phyloP scores from a whole-genome alignment of 2,797 vertebrate species.

The Tapirus indicus region DNA sequence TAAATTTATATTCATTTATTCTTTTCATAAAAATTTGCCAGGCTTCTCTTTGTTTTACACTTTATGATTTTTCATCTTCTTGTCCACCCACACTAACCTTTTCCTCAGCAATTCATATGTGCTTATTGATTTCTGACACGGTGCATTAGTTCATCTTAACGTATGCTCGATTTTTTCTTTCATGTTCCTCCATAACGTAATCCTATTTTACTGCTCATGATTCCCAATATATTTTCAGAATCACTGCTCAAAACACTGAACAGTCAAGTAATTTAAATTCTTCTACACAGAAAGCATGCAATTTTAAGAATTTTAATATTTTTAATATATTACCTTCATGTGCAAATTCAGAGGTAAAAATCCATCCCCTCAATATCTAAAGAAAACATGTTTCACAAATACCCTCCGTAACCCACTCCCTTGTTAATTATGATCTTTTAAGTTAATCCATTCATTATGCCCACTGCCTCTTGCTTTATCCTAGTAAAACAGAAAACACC shows the following conservation, averaged over 20 bases:
- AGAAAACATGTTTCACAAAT: neutral
- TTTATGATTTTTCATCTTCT: neutral
- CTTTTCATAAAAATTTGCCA: slow-evolving; percentile 56
- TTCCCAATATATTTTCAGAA: slow-evolving; percentile 50
- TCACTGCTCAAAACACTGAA: slow-evolving; percentile 29
- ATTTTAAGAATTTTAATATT: slow-evolving; percentile 35
- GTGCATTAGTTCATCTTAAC: neutral
- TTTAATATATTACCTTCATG: slow-evolving; percentile 27
- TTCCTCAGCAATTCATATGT: neutral
- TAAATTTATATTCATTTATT: slow-evolving; percentile 66
- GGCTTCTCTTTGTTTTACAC: neutral
- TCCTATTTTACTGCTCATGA: slow-evolving; percentile 10
- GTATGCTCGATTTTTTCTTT: neutral
- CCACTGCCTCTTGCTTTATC: neutral
- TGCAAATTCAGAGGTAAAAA: slow-evolving; percentile 33
- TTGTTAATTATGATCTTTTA: neutral
- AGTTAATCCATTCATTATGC: neutral
- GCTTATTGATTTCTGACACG: neutral
- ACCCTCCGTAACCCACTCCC: neutral
- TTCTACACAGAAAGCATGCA: slow-evolving; percentile 15
- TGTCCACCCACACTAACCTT: slow-evolving; percentile 40
- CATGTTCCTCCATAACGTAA: neutral
- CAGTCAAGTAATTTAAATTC: slow-evolving; percentile 48
- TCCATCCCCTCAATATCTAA: neutral
- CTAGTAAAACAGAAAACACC: neutral